phyloP scores from a whole-genome alignment of 2,888 invertebrate genomes.

The Ennomos erosarius region DNA sequence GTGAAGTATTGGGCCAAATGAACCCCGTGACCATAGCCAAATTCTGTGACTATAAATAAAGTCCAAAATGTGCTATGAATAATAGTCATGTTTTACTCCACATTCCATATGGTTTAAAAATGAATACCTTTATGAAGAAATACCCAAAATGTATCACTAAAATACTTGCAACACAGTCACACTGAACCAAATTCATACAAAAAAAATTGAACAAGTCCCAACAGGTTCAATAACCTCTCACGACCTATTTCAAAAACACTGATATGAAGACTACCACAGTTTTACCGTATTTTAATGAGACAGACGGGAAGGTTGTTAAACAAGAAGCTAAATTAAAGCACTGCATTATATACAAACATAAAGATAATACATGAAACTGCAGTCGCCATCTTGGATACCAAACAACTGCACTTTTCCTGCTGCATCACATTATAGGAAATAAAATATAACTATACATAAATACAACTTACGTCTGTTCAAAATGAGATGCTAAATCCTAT shows the following conservation, averaged over 20 bases:
- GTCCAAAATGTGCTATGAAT: too few relatives aligned
- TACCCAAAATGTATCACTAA: too few relatives aligned
- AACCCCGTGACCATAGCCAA: too few relatives aligned
- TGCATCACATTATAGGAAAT: conserved; percentile 16
- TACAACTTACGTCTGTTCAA: conserved; percentile 67
- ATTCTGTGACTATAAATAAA: too few relatives aligned
- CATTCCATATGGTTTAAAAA: too few relatives aligned
- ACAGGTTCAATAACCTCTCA: conserved; percentile 69
- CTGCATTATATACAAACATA: conserved; percentile 55
- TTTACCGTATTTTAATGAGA: conserved; percentile 1
- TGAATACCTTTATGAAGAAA: too few relatives aligned
- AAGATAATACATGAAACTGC: conserved; percentile 49
- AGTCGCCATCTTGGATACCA: conserved; percentile 73
- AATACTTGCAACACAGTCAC: too few relatives aligned
- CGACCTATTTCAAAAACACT: conserved; percentile 42
- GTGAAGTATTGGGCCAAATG: too few relatives aligned
- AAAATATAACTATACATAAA: background rate
- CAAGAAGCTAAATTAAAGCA: conserved; percentile 35
- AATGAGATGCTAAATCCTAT: conserved; percentile 12
- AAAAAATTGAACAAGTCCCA: conserved; percentile 57
- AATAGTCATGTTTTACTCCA: too few relatives aligned
- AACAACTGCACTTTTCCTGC: conserved; percentile 34
- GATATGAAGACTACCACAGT: conserved; percentile 21
- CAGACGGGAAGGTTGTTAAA: conserved; percentile 30
- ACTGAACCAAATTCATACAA: background rate